These are phyloP conservation scores for Lomographa bimaculata DNA, from an alignment of 2,888 invertebrate species.

Conservation along the genomic window DNA sequence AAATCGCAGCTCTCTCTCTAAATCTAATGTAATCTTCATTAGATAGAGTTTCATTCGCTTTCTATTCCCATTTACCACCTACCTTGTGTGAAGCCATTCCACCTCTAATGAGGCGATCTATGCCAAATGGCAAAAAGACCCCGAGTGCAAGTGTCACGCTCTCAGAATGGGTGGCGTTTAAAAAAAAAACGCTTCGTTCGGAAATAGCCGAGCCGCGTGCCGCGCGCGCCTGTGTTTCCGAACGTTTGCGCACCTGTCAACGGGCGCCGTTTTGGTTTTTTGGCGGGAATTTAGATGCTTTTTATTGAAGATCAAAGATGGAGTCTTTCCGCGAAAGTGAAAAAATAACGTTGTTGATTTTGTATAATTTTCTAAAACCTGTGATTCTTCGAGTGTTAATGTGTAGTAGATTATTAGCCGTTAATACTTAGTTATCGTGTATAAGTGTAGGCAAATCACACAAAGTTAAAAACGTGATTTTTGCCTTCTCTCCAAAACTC, in stretches of 20 bases:
- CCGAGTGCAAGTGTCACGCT: conserved; percentile 45
- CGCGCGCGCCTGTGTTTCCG: conserved; percentile 27
- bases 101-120: conserved; percentile 15
- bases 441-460: no score
- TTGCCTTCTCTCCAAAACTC: no score
- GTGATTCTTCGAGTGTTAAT: no score
- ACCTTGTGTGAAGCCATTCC: conserved; percentile 10
- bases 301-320: not conserved
- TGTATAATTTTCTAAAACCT: no score
- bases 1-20: no score
- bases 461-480: no score
- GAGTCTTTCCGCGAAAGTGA: not conserved
- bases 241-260: conserved; percentile 29
- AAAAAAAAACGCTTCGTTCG: conserved; percentile 45
- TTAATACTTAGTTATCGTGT: no score
- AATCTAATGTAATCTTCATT: no score
- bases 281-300: conserved; percentile 6
- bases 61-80: conserved; percentile 9
- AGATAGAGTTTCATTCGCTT: no score
- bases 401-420: no score
- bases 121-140: conserved; percentile 25
- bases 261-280: conserved; percentile 22
- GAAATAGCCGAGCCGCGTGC: conserved; percentile 33
- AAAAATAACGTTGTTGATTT: no score
- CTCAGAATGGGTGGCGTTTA: conserved; percentile 58